phyloP scores from a whole-genome alignment of 2,113 vertebrate genomes.

The Corythoichthys haematopterus region DNA sequence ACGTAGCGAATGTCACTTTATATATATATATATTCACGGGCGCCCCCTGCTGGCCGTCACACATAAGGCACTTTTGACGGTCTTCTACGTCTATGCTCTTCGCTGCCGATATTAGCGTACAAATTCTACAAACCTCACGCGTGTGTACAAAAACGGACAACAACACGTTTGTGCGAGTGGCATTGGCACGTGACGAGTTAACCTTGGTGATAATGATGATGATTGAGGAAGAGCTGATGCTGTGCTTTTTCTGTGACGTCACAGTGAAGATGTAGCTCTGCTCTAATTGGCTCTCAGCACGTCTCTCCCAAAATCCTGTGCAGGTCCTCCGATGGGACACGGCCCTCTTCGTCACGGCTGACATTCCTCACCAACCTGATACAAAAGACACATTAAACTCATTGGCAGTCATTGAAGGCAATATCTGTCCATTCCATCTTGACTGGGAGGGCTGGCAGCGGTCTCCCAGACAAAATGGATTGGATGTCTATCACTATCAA shows the following conservation, averaged over 20 bases:
- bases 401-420: no score
- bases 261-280: slow-evolving; percentile 35
- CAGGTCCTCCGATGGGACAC: slow-evolving; percentile 76
- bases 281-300: slow-evolving; percentile 67
- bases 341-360: slow-evolving; percentile 82
- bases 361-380: slow-evolving; percentile 84
- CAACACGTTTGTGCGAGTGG: not conserved
- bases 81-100: not conserved
- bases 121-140: not conserved
- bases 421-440: no score
- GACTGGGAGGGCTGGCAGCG: no score
- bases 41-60: not conserved
- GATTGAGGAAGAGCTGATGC: not conserved
- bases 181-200: not conserved
- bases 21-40: not conserved
- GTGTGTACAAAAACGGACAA: not conserved
- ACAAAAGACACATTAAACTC: not conserved
- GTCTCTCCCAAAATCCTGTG: slow-evolving; percentile 81
- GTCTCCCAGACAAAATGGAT: no score
- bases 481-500: no score
- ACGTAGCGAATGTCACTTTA: no score
- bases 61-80: slow-evolving; percentile 5
- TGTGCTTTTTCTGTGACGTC: slow-evolving; percentile 1
- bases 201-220: not conserved
- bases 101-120: not conserved